Evolutionary conservation across 2,888 invertebrate species (phyloP).

Genomic region (Lamellibrachia columna): DNA sequence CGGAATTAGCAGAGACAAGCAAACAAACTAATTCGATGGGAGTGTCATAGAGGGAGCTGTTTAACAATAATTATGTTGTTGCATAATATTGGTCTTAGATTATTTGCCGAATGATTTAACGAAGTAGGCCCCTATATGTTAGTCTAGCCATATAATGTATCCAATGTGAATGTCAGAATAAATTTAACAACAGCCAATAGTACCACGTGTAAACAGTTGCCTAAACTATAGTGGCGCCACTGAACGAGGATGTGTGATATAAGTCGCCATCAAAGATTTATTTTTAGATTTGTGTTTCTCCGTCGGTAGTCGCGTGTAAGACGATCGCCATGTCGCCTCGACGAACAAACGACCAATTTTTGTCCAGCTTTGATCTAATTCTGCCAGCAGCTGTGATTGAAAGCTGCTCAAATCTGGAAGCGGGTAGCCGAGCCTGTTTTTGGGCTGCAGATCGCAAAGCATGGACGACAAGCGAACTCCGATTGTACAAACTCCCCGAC

Average conservation of each 20-base stretch:
- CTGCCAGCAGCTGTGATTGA: not conserved
- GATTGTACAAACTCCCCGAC: constrained; percentile 21
- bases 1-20: not conserved
- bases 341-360: not conserved
- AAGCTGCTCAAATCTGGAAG: not conserved
- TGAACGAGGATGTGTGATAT: constrained; percentile 2
- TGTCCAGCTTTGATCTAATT: not conserved
- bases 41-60: not conserved
- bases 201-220: not conserved
- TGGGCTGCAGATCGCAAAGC: constrained; percentile 25
- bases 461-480: constrained; percentile 21
- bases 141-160: not conserved
- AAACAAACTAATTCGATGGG: not conserved
- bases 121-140: not conserved
- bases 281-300: constrained; percentile 12
- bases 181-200: not conserved
- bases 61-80: not conserved
- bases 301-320: not conserved
- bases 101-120: not conserved
- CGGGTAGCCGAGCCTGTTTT: constrained; percentile 20
- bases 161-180: not conserved
- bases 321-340: not conserved
- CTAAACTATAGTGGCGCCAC: not conserved
- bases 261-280: not conserved
- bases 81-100: not conserved